These are phyloP conservation scores for Acanthopleura granulata DNA, from an alignment of 2,888 invertebrate species.

Conservation along the genomic window DNA sequence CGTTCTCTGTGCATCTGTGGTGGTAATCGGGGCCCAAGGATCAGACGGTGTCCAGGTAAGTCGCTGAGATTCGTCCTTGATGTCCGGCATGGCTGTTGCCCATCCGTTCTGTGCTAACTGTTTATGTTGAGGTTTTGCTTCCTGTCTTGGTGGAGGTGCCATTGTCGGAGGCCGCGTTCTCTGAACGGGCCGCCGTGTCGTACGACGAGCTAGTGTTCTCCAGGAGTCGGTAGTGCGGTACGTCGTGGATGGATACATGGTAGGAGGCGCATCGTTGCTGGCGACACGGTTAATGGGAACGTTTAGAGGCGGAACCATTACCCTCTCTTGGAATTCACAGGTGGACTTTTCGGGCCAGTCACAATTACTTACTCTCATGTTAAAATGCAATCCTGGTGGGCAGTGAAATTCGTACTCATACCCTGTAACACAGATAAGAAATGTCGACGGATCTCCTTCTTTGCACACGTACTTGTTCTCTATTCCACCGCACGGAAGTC, in stretches of 20 bases:
- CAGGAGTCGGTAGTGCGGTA: background rate
- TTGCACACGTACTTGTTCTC: conserved; percentile 35
- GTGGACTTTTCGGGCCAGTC: conserved; percentile 45
- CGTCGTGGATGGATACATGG: background rate
- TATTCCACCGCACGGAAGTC: conserved; percentile 22
- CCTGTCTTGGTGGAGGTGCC: background rate
- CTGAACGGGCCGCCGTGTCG: conserved; percentile 18
- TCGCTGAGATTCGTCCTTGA: background rate
- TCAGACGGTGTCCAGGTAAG: conserved; percentile 10
- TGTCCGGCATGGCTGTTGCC: background rate
- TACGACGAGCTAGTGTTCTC: background rate
- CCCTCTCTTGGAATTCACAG: conserved; percentile 25
- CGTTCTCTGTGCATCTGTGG: background rate
- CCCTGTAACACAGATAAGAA: conserved; percentile 37
- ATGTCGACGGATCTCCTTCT: conserved; percentile 30
- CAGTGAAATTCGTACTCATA: conserved; percentile 36
- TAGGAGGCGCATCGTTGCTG: conserved; percentile 5
- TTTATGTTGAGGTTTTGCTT: background rate
- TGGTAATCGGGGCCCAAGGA: conserved; percentile 3
- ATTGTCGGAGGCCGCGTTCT: background rate
- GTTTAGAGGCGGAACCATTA: background rate
- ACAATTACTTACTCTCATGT: conserved; percentile 40
- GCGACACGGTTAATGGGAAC: background rate
- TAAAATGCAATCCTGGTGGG: conserved; percentile 42
- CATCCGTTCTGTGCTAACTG: background rate